phyloP scores from a whole-genome alignment of 1,140 invertebrate genomes.

The Zelostemma sp. region DNA sequence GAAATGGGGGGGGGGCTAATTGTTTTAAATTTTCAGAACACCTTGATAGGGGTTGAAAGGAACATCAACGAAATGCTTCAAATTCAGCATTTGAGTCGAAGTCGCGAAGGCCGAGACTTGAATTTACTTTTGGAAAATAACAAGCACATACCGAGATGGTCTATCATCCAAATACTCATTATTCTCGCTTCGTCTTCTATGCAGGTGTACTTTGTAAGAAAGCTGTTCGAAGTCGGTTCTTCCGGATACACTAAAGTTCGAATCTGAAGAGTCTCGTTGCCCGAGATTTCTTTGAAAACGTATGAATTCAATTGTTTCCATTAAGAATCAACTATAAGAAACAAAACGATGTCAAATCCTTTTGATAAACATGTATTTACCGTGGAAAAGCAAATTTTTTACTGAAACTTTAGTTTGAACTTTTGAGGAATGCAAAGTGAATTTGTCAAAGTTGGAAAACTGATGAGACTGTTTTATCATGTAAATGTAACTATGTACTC shows the following conservation, averaged over 20 bases:
- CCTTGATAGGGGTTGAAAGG: slow-evolving; percentile 82
- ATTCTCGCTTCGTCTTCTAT: slow-evolving; percentile 81
- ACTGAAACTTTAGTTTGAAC: neutral
- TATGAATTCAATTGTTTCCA: neutral
- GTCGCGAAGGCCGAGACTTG: slow-evolving; percentile 83
- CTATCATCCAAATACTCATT: slow-evolving; percentile 86
- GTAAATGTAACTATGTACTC: no score
- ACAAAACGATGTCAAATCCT: no score
- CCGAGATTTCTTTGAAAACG: neutral
- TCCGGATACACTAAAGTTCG: slow-evolving; percentile 73
- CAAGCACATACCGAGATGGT: slow-evolving; percentile 88
- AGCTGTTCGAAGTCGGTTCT: slow-evolving; percentile 85
- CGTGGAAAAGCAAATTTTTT: no score
- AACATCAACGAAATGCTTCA: slow-evolving; percentile 90
- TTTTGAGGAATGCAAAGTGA: no score
- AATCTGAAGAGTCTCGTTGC: slow-evolving; percentile 62
- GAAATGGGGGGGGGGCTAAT: no score
- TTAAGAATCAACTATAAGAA: no score
- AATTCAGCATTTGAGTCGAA: slow-evolving; percentile 83
- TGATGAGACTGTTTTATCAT: no score
- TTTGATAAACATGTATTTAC: no score
- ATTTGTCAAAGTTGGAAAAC: no score
- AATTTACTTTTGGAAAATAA: slow-evolving; percentile 88
- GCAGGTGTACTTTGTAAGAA: slow-evolving; percentile 90
- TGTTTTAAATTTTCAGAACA: slow-evolving; percentile 72